Percentiles rank a stretch among this genome's conserved stretches.
Evolutionary conservation across 1,140 invertebrate genomes (phyloP).

Genomic region (Brachionus manjavacas): DNA sequence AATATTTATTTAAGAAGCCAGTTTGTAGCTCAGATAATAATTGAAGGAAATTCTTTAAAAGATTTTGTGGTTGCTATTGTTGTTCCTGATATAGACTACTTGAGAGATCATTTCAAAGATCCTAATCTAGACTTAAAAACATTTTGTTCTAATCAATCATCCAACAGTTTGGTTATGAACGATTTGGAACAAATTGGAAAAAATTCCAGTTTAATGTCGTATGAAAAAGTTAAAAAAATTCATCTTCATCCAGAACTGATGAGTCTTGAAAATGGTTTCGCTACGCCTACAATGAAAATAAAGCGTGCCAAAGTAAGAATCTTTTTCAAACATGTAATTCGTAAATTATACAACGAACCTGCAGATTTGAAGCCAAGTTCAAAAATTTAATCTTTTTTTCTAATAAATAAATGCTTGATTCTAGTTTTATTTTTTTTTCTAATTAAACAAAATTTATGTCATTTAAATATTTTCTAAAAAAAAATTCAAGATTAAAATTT

Average conservation of each 20-base stretch:
- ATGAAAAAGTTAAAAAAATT: conserved; percentile 36
- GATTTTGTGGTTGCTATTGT: conserved; percentile 50
- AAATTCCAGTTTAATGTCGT: neutral
- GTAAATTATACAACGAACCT: neutral
- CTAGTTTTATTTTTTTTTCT: neutral
- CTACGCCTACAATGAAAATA: conserved; percentile 92
- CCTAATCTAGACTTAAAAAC: neutral
- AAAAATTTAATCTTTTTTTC: neutral
- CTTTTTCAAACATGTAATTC: conserved; percentile 1
- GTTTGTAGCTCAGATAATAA: conserved; percentile 91
- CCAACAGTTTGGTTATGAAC: neutral
- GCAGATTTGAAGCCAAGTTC: neutral
- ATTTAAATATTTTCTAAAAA: neutral
- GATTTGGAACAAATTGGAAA: neutral
- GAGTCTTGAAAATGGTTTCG: conserved; percentile 87
- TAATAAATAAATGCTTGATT: neutral
- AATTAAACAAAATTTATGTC: neutral
- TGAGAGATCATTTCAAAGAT: neutral
- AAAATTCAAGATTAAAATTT: neutral
- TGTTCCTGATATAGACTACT: neutral
- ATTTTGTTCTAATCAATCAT: neutral
- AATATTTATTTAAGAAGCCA: conserved; percentile 86
- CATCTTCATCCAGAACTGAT: conserved; percentile 87
- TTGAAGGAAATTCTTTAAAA: conserved; percentile 83
- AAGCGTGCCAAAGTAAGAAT: conserved; percentile 63